Evolutionary conservation across 2,888 invertebrate species (phyloP).

Genomic region (Drosophila prostipennis): DNA sequence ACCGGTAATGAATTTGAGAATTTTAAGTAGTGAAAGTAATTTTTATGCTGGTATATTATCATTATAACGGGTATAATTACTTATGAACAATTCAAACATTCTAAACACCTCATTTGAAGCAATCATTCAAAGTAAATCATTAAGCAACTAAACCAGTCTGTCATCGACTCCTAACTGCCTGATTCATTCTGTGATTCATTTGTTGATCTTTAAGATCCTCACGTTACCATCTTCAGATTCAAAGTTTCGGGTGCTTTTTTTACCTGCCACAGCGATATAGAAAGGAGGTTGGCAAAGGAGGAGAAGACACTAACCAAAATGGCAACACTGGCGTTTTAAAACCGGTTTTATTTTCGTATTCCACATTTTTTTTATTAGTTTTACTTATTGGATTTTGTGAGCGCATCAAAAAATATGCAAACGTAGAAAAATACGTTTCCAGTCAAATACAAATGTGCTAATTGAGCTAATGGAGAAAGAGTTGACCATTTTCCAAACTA

Average conservation of each 20-base stretch:
- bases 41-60: no score
- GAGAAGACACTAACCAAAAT: constrained; percentile 48
- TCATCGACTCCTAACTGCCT: not conserved
- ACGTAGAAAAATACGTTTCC: constrained; percentile 23
- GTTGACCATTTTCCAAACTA: constrained; percentile 56
- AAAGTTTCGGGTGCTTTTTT: constrained; percentile 18
- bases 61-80: no score
- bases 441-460: constrained; percentile 56
- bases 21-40: no score
- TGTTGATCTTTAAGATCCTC: constrained; percentile 15
- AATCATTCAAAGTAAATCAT: not conserved
- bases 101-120: not conserved
- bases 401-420: constrained; percentile 36
- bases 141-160: not conserved
- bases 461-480: constrained; percentile 44
- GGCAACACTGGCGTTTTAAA: constrained; percentile 62
- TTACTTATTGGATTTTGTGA: constrained; percentile 33
- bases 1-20: no score
- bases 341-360: constrained; percentile 56
- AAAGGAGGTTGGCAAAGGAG: constrained; percentile 11
- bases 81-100: not conserved
- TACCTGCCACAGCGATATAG: constrained; percentile 24
- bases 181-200: constrained; percentile 5
- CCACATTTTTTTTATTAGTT: constrained; percentile 1
- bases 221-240: constrained; percentile 28